Evolutionary conservation across 1,140 invertebrate species (phyloP), one percentile per base, ranked within the genome.

Genomic region (Diplogasteroides magnus): DNA sequence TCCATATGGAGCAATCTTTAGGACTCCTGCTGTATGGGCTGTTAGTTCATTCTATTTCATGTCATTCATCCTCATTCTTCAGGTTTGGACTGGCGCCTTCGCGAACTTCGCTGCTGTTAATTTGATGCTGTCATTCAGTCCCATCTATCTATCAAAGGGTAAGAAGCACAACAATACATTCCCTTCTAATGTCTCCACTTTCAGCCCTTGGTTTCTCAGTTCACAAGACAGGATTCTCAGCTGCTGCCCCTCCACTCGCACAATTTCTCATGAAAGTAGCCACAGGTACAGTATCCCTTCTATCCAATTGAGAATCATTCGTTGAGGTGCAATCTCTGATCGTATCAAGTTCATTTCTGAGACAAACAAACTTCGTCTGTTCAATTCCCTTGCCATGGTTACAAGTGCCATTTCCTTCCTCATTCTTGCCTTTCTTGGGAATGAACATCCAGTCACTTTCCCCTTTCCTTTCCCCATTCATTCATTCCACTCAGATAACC

Each of bases 61-160:
- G n/a, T n/a, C n/a, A n/a, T n/a, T n/a, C n/a, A n/a, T n/a, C n/a
- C n/a, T n/a, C n/a, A n/a, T n/a, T n/a, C n/a, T n/a, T n/a, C n/a
- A n/a, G n/a, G n/a, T n/a, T 28, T 81, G 79, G 79, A 62, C 81
- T 14, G 80, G 79, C 2, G 61, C 78, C 23, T 60, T 79, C 26
- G 78, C 78, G 56, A 79, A 79, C 60, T 78, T 77, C 63, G 69
- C 74, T 29, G 72, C 68, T 59, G 78, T 80, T 60, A 80, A 80
- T 61, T 72, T 81, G 75, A 77, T 80, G 72, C 83, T 80, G 66
- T 75, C 79, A 37, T 79, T 78, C 68, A 82, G 80, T 27, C 79
- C 79, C 23, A 58, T 78, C 23, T 76, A 73, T 69, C 60, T 67
- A 25, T 79, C 78, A 6, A 67, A 62, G 14, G 64, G 64, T 66